Evolutionary conservation across 2,113 vertebrate species (phyloP).

Genomic region (Camarhynchus parvulus): DNA sequence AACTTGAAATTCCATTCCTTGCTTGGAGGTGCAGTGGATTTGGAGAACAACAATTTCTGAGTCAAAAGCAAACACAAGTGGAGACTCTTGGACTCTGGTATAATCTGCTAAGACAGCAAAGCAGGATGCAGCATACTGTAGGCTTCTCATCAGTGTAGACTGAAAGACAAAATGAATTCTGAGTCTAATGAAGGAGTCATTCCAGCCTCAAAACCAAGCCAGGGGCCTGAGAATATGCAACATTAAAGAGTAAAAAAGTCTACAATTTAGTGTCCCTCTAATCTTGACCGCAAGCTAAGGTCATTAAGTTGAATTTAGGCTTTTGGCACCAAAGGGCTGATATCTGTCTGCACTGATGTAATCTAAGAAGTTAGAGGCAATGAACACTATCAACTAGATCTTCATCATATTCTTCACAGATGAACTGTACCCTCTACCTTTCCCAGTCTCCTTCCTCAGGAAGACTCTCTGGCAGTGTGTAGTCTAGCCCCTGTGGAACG

Average conservation of each 20-base stretch:
- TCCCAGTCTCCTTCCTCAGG: not conserved
- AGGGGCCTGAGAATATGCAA: not conserved
- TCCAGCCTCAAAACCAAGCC: not conserved
- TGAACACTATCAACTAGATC: not conserved
- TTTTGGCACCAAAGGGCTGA: not conserved
- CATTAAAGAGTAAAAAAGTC: not conserved
- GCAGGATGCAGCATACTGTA: not conserved
- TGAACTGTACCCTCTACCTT: not conserved
- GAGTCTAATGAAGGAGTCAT: not conserved
- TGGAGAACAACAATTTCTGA: not conserved
- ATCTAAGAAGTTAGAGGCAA: not conserved
- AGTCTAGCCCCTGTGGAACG: not conserved
- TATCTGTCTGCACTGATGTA: not conserved
- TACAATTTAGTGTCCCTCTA: not conserved
- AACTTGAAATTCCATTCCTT: conserved; percentile 24
- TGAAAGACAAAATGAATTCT: not conserved
- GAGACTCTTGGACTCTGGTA: not conserved
- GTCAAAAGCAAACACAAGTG: not conserved
- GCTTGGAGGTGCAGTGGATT: not conserved
- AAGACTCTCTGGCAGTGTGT: not conserved
- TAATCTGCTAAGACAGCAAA: not conserved
- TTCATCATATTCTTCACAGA: not conserved
- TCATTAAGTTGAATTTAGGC: not conserved
- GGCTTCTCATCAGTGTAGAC: not conserved
- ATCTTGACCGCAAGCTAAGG: not conserved